A percentile compares a stretch with the other conserved stretches of the same genome.
Evolutionary conservation across 2,797 vertebrate species (phyloP).

Genomic region (Nyctalus aviator): DNA sequence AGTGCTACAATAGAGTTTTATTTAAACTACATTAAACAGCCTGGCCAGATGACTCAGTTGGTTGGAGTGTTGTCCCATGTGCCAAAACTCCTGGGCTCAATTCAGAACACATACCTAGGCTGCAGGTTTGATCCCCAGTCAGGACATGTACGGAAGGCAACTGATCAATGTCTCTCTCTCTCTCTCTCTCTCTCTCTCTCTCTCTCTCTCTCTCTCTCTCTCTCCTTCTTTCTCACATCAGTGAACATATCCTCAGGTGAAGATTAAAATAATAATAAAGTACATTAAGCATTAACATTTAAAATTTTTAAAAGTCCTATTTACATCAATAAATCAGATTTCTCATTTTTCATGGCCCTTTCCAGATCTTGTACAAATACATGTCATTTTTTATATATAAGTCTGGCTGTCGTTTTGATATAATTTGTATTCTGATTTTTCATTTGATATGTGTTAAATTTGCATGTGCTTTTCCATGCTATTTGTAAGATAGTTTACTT

Average conservation of each 20-base stretch:
- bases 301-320: not conserved
- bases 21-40: not conserved
- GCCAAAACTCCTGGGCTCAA: too few species aligned
- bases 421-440: slow-evolving; percentile 24
- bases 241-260: too few species aligned
- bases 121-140: too few species aligned
- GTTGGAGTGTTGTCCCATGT: too few species aligned
- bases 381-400: not conserved
- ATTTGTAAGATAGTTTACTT: slow-evolving; percentile 1
- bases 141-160: too few species aligned
- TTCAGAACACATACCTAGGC: too few species aligned
- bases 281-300: not conserved
- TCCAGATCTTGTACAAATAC: not conserved
- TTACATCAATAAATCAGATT: not conserved
- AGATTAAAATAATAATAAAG: not conserved
- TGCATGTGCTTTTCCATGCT: not conserved
- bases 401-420: not conserved
- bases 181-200: too few species aligned
- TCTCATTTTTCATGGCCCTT: not conserved
- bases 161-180: too few species aligned
- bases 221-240: too few species aligned
- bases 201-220: too few species aligned
- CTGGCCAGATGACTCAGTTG: too few species aligned
- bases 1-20: not conserved
- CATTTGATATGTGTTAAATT: not conserved